phyloP scores from a whole-genome alignment of 2,797 vertebrate genomes.

The Micropoecilia bifurca region DNA sequence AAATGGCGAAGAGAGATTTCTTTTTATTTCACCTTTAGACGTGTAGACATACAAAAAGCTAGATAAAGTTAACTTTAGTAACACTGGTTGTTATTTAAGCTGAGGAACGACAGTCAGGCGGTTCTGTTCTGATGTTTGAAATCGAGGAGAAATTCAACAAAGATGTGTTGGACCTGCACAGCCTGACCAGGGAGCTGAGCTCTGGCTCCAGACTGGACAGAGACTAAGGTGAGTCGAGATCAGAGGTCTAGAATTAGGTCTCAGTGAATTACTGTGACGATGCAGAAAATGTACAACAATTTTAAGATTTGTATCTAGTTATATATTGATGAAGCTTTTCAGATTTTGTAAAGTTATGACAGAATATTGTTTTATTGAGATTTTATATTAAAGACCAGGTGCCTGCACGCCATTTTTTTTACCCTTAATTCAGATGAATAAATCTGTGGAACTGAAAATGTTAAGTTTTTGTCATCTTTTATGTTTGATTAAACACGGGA shows the following conservation, averaged over 20 bases:
- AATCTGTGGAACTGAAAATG: too few relatives aligned
- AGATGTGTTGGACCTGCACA: background rate
- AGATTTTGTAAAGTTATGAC: background rate
- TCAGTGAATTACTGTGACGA: background rate
- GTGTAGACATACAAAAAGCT: background rate
- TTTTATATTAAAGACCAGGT: background rate
- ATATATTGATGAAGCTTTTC: background rate
- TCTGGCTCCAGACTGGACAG: constrained; percentile 64
- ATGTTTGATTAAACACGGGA: too few relatives aligned
- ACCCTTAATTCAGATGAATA: background rate
- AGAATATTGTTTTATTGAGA: background rate
- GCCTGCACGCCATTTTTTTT: background rate
- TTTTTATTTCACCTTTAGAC: background rate
- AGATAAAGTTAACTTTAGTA: background rate
- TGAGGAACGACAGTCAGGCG: background rate
- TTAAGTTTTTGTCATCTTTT: too few relatives aligned
- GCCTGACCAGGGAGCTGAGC: background rate
- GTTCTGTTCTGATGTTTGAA: background rate
- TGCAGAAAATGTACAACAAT: background rate
- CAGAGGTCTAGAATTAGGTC: background rate
- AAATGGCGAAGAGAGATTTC: background rate
- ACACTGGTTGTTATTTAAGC: background rate
- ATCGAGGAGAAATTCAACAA: background rate
- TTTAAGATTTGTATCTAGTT: background rate
- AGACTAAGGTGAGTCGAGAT: constrained; percentile 69